phyloP scores from a whole-genome alignment of 2,113 vertebrate genomes.

The Semnornis frantzii region DNA sequence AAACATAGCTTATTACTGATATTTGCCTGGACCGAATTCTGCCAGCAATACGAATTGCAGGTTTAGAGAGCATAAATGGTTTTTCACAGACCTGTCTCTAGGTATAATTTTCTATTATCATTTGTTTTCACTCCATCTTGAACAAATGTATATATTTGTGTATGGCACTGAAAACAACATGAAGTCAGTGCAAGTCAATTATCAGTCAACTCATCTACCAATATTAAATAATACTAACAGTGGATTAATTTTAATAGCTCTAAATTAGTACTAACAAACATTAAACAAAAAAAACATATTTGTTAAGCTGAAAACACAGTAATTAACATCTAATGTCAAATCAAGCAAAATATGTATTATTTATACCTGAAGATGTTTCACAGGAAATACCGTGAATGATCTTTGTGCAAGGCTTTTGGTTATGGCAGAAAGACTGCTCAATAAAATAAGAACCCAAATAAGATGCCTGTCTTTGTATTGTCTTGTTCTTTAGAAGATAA shows the following conservation, averaged over 20 bases:
- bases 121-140: accelerated
- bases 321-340: background rate
- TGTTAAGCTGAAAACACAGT: background rate
- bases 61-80: background rate
- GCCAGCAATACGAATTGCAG: background rate
- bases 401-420: background rate
- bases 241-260: background rate
- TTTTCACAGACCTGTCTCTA: background rate
- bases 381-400: background rate
- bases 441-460: conserved; percentile 47
- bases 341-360: background rate
- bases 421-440: conserved; percentile 4
- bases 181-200: background rate
- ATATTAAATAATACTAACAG: background rate
- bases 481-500: background rate
- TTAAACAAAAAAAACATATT: background rate
- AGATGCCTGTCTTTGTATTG: conserved; percentile 9
- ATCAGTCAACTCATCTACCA: background rate
- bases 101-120: background rate
- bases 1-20: background rate
- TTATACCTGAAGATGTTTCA: background rate
- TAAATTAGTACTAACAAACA: background rate
- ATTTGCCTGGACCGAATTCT: background rate
- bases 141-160: background rate
- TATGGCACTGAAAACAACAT: background rate